Evolutionary conservation across 2,797 vertebrate genomes (phyloP), one percentile per base, ranked within the genome.

Genomic region (Danionella dracula): DNA sequence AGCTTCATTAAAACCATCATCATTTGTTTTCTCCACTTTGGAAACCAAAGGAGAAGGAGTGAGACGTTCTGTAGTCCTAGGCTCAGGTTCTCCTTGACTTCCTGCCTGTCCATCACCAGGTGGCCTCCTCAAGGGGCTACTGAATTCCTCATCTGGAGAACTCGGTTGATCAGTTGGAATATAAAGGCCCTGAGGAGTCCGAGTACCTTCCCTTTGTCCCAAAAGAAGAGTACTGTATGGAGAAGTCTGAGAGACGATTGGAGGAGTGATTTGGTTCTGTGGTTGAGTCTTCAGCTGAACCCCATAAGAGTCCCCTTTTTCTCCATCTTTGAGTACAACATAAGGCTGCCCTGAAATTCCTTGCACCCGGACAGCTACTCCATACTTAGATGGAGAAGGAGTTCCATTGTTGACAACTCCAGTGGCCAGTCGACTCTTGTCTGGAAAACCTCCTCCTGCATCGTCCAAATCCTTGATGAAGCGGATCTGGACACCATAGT

Each of bases 261-360:
- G 81, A 53, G 60, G 68, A n/a, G 84, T n/a, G 40, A 46, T 64
- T 32, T 84, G 83, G 6, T 45, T n/a, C 20, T 53, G 68, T 10
- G 66, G 66, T 23, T 75, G 63, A 23, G 54, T 79, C 63, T 94
- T 94, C 20, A 98, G 90, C 71, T 97, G 94, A 40, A 98, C 94
- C 6, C 94, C 95, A 0, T 96, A 96, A 0, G 95, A 94, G 16
- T 92, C 75, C 0, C 93, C 92, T 69, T 95, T 94, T 69, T 95
- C 92, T 0, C 95, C 93, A 0, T 94, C 94, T 79, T 98, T 95
- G 53, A 98, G 87, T 17, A 98, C 94, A 32, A 98, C 93, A 2
- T 97, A 98, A 1, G 96, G 96, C 76, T 98, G 94, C 2, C 96
- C 96, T 0, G 93, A 94, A 11, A 98, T 97, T 37, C 96, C 96